Base-by-base conservation (phyloP, 2,888 invertebrate genomes). In the Papilio elwesi region DNA sequence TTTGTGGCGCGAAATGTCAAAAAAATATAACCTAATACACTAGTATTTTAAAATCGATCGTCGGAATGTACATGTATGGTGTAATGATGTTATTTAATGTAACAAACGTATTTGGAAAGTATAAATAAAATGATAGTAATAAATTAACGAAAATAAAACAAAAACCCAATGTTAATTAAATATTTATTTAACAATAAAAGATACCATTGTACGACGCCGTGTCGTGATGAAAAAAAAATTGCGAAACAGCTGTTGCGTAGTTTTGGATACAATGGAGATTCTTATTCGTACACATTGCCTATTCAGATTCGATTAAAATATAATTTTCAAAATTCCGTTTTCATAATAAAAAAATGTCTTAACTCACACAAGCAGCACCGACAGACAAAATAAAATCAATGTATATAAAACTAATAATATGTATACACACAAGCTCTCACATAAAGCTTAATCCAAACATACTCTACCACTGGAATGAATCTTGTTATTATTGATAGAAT, bases 171-270 rank as follows among this genome's bases (percentile, higher is more conserved):
- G 85, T 89, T 91, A 91, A 85, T 91, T 91, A 91, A 91, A 92
- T 92, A 91, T 92, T 92, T 92, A 92, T 91, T 59, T 91, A 92
- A 92, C 91, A 91, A 90, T 90, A 88, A 85, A 86, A 89, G 88
- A 86, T 88, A 87, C 78, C 83, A 87, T 87, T 87, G 87, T 86
- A 87, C 79, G 77, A 77, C 85, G 84, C 81, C 82, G 83, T 81
- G 83, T 88, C 83, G 86, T 87, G 80, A 87, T 83, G 48, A 68
- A 63, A 68, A 59, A 82, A 80, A 84, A 83, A 83, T 81, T 81
- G 76, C 77, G 87, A 83, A 83, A 76, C 64, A 74, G 57, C 71
- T 70, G 66, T 71, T 75, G 74, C 55, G 64, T 53, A 68, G 62
- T 82, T 59, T 79, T 81, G 78, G 75, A 76, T 74, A 83, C 81